Base-by-base conservation (phyloP, 2,888 invertebrate genomes). In the Erpobdella octoculata region DNA sequence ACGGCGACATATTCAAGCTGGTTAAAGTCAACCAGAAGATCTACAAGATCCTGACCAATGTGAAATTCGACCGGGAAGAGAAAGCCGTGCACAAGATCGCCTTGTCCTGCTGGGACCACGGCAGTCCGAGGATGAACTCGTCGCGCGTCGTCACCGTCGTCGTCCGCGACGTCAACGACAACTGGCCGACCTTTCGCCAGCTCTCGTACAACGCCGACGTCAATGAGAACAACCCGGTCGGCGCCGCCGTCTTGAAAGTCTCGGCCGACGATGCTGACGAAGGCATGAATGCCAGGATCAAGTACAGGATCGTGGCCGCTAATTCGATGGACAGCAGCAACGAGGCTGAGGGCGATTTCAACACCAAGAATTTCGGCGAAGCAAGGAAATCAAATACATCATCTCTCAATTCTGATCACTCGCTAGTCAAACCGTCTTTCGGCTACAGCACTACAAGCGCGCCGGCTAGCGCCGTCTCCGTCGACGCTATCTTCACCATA, bases 121-220 rank as follows among this genome's bases (percentile, higher is more conserved):
- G 69, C 35, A n/a, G 9, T 0, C 69, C 69, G 6, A 69, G 48
- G 12, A 5, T 62, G 33, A 69, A 53, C 28, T 35, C 69, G n/a
- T 69, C 69, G 1, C 46, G 36, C 25, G 35, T 89, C 8, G 86
- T 95, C 12, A 86, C 88, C 31, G 88, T 95, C 64, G 87, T 86
- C 75, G 87, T 82, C 0, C 86, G 88, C 74, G 96, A 97, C 82
- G 89, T 92, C 73, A 97, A 97, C 83, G 96, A 97, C 83, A 92
- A 96, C 84, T 87, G 89, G 25, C 96, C 97, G 3, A 88, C 88
- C 78, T 96, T 97, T 48, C 28, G 25, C 12, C 38, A 64, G 48
- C 21, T 31, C 33, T 15, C 6, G 12, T 73, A 73, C 70, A 33
- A 31, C 12, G 53, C 46, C n/a, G 67, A 64, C 53, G 46, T 74